phyloP scores from a whole-genome alignment of 2,888 invertebrate genomes.

The Agriopis leucophaearia region DNA sequence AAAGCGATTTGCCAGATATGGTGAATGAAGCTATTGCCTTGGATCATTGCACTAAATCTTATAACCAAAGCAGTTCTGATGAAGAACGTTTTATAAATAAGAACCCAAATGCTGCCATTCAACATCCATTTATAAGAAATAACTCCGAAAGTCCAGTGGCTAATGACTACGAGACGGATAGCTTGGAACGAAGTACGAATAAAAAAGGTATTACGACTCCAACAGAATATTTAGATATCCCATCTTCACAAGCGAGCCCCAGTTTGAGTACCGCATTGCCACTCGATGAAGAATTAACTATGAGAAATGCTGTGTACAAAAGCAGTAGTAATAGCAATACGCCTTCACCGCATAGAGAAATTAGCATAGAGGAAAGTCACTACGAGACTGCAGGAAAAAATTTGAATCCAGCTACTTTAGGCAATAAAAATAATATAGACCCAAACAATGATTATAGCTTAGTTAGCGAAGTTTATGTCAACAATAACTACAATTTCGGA shows the following conservation, averaged over 20 bases:
- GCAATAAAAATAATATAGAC: conserved; percentile 50
- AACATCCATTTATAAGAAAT: conserved; percentile 67
- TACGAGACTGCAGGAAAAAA: conserved; percentile 76
- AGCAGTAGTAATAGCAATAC: conserved; percentile 85
- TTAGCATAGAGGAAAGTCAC: conserved; percentile 68
- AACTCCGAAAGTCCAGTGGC: conserved; percentile 75
- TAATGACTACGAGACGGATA: conserved; percentile 91
- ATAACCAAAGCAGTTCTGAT: conserved; percentile 75
- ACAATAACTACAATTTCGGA: conserved; percentile 90
- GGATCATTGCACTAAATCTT: conserved; percentile 77
- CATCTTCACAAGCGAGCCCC: conserved; percentile 90
- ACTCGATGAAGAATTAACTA: conserved; percentile 93
- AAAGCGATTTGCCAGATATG: conserved; percentile 86
- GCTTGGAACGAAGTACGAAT: conserved; percentile 88
- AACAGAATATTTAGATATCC: conserved; percentile 88
- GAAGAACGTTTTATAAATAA: conserved; percentile 74
- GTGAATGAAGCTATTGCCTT: conserved; percentile 89
- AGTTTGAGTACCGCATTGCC: conserved; percentile 91
- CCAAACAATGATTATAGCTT: conserved; percentile 87
- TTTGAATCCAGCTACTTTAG: conserved; percentile 40
- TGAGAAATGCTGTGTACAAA: conserved; percentile 91
- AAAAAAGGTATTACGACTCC: conserved; percentile 86
- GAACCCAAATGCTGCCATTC: conserved; percentile 47
- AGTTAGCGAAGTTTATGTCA: conserved; percentile 93
- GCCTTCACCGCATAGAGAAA: conserved; percentile 75